Base-by-base conservation (phyloP, 2,888 invertebrate genomes). In the Dolichomitus sp. region DNA sequence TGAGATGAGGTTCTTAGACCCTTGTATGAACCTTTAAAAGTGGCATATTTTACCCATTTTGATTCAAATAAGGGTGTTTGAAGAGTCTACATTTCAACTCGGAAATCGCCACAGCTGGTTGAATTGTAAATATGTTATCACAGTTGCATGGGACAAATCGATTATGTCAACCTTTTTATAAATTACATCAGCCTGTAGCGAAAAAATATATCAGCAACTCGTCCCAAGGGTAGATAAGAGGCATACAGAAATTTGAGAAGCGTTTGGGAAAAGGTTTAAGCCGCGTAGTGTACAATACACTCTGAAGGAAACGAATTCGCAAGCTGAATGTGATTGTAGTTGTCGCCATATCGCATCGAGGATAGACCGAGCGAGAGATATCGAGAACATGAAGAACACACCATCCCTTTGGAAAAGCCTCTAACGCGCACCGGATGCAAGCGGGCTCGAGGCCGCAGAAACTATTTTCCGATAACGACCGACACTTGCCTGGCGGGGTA, bases 401-500 rank as follows among this genome's bases (percentile, higher is more conserved):
- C 14, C 63, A 54, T 59, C 45, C 45, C 70, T 61, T 77, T 75
- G 79, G 45, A 69, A 80, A 73, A 68, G 75, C 50, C 52, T 57
- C 66, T 66, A 14, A 40, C 48, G 70, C 48, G 40, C 61, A 77
- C 76, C 69, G 79, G 76, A 83, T 77, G 81, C 77, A 74, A 72
- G 77, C 74, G 80, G 70, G 75, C 78, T 88, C 76, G 82, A 86
- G 87, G 87, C 89, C 89, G 85, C 90, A 88, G 86, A 90, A 90
- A 90, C 90, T 90, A 90, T 90, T 91, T 90, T 91, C 90, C 91
- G 90, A 91, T 91, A 91, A 91, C 90, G 90, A 90, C 87, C 89
- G 86, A 87, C 89, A 87, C 88, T 87, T 84, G 88, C 83, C 81
- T 84, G 86, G 83, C 84, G 84, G 85, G 83, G 87, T 88, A 88